Evolutionary conservation across 2,888 invertebrate genomes (phyloP), one percentile per base, ranked within the genome.

Genomic region (Ennomos fuscantarius): DNA sequence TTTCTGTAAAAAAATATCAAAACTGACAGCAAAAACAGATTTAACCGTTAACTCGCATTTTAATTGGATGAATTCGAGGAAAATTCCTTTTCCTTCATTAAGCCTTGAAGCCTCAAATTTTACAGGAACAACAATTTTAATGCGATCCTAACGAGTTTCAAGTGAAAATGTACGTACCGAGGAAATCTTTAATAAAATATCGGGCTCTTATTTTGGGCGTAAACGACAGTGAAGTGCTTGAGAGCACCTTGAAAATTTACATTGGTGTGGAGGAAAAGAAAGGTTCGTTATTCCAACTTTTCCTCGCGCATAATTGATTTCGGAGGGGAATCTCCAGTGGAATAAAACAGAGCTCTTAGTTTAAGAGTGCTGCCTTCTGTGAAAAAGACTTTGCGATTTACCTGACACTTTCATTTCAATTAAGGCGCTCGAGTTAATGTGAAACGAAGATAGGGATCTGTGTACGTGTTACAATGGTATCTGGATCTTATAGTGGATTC

Each of bases 241-340:
- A 55, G 50, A 60, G 52, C 60, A 68, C 68, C 66, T 72, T 68
- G 53, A 33, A 63, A 74, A 76, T 76, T 75, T 75, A 70, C 73
- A 76, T 74, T 70, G 62, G 61, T 59, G 55, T 48, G 49, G 55
- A 60, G 68, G 49, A 42, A 51, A 53, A 50, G 46, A 58, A 71
- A 62, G 60, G 62, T 69, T 71, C 61, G 62, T 73, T 74, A 68
- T 68, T 63, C 70, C 66, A 57, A 66, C 58, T 67, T 74, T 68
- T 67, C 62, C 49, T 48, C 51, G 49, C 60, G 65, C 63, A 70
- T 74, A 74, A 76, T 77, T 73, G 68, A 70, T 72, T 73, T 55
- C 55, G 60, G 58, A 62, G 56, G 57, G 52, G 35, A 60, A 54
- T 48, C 40, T 40, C 8, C 34, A 45, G 33, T 40, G 50, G 47